These are phyloP conservation scores for Drosophila phalerata DNA, from an alignment of 2,888 invertebrate genomes.

Conservation along the genomic window DNA sequence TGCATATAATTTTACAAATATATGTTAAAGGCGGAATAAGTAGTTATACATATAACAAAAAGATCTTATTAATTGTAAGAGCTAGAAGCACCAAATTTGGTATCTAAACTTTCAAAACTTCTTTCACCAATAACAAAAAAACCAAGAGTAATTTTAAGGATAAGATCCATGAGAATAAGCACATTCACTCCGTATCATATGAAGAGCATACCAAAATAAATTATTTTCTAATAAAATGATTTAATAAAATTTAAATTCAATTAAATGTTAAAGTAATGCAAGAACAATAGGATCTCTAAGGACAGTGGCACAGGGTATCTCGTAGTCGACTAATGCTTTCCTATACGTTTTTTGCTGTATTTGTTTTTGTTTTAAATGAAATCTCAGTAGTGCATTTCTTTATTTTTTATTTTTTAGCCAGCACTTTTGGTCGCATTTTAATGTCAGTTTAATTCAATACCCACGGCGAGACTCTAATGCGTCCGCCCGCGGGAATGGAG, in stretches of 20 bases:
- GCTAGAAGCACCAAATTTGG: background rate
- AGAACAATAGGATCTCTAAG: no score
- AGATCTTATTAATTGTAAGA: background rate
- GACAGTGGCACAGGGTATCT: background rate
- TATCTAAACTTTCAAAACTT: no score
- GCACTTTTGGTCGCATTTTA: slow-evolving; percentile 62
- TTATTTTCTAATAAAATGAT: no score
- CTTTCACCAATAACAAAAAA: no score
- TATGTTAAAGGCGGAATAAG: no score
- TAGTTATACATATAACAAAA: no score
- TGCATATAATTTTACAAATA: background rate
- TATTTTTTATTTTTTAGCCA: slow-evolving; percentile 5
- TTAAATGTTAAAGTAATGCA: no score
- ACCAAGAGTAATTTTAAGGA: no score
- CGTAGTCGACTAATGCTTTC: background rate
- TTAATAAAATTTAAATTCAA: no score
- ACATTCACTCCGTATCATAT: no score
- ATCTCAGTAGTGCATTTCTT: slow-evolving; percentile 47
- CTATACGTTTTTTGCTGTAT: background rate
- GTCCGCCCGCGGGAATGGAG: slow-evolving; percentile 3
- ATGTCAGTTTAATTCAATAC: slow-evolving; percentile 79
- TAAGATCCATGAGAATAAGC: no score
- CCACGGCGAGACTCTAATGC: slow-evolving; percentile 67
- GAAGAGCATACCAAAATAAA: no score
- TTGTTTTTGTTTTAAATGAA: slow-evolving; percentile 30